Base-by-base conservation (phyloP, 2,888 invertebrate species). In the Drosophila bunnanda region DNA sequence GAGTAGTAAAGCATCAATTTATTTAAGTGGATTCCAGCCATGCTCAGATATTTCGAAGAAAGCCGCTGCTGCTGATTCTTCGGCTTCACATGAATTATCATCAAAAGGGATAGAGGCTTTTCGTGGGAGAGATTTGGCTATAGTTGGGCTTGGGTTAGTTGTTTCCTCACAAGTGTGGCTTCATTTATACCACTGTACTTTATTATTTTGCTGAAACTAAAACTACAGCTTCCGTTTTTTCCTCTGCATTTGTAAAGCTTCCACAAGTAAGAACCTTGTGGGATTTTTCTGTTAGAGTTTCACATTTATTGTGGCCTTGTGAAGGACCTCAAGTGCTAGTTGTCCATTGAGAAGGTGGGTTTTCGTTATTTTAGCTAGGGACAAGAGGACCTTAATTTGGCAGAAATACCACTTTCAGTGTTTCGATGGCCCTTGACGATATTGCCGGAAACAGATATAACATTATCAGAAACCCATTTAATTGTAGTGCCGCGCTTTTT, bases 1-100 rank as follows among this genome's bases (percentile, higher is more conserved):
- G 76, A 86, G 88, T 76, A 68, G 75, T 75, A 78, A 65, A 75
- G 87, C 79, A 72, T 80, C 83, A 84, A 84, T 84, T 84, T 84
- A 84, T 84, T 86, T 84, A 84, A 84, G 83, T 84, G 89, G 83
- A 83, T 86, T 80, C 67, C 75, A 73, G 76, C 74, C 55, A 56
- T 55, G 41, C 77, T 76, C 30, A 28, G 44, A 55, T 84, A 80
- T 72, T 75, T 58, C 60, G 65, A 64, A 66, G 50, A 32, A 50
- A 22, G 34, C 71, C 28, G 28, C 41, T 12, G 22, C 12, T 12
- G 10, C 48, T 13, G 25, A 30, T 44, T 32, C 67, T 38, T 38
- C 13, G 30, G 20, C 65, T 41, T 34, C 65, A 28, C 41, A 59
- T 59, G 34, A 59, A 41, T 65, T 34, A 38, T 46, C 41, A 46